Conservation (phyloP, 2,888 invertebrate genomes). For the Loripinus fragilis region DNA sequence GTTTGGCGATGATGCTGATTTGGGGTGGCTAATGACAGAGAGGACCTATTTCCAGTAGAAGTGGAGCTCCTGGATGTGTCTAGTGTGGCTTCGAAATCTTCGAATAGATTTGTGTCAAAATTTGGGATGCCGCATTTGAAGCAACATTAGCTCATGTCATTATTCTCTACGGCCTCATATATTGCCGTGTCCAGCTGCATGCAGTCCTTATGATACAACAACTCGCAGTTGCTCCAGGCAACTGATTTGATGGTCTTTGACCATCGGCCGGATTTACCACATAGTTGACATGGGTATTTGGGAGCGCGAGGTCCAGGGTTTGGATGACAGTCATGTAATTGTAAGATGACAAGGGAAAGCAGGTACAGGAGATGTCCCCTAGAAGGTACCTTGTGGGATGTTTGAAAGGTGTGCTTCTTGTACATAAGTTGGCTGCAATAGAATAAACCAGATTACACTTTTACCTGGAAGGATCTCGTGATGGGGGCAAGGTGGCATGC, state of each 20-base stretch:
- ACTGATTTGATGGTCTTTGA: constrained; percentile 20
- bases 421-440: constrained; percentile 3
- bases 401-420: neutral
- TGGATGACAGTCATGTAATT: neutral
- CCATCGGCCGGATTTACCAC: constrained; percentile 20
- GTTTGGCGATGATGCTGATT: constrained; percentile 34
- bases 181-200: constrained; percentile 26
- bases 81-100: constrained; percentile 27
- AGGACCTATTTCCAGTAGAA: neutral
- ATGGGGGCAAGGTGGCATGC: no score
- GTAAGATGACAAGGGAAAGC: neutral
- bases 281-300: constrained; percentile 22
- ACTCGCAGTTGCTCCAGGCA: constrained; percentile 15
- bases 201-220: constrained; percentile 27
- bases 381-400: neutral
- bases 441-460: neutral
- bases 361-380: neutral
- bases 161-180: constrained; percentile 21
- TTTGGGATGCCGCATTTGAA: constrained; percentile 35
- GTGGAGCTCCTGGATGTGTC: constrained; percentile 20
- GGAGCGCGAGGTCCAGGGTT: constrained; percentile 6
- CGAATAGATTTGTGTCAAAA: constrained; percentile 35
- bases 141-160: constrained; percentile 29
- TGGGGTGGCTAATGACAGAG: constrained; percentile 23
- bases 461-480: neutral